Evolutionary conservation across 2,113 vertebrate species (phyloP).

Genomic region (Agapornis roseicollis): DNA sequence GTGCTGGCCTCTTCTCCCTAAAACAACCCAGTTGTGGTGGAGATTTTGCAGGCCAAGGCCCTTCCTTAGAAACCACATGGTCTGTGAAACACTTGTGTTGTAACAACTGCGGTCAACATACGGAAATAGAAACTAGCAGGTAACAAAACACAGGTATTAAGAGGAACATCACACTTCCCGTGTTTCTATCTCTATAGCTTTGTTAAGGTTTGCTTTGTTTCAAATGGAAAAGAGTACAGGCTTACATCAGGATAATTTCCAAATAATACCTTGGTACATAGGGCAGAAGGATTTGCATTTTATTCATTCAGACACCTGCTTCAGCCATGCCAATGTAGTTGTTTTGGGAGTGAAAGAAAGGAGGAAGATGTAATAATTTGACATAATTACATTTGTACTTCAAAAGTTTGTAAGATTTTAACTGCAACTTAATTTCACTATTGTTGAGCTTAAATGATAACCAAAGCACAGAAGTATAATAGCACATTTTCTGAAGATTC

Average conservation of each 20-base stretch:
- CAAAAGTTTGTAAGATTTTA: background rate
- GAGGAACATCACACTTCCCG: background rate
- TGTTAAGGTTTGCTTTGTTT: background rate
- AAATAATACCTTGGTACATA: accelerated
- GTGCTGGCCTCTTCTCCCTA: background rate
- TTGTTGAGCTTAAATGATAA: background rate
- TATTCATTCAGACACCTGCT: background rate
- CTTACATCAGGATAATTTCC: background rate
- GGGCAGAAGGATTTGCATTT: background rate
- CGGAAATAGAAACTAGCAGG: background rate
- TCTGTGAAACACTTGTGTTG: background rate
- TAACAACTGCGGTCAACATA: background rate
- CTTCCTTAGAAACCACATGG: background rate
- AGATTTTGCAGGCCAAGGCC: background rate
- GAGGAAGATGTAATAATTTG: background rate
- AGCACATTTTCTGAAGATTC: background rate
- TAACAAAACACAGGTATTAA: background rate
- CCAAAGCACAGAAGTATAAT: background rate
- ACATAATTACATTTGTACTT: background rate
- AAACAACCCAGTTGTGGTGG: background rate
- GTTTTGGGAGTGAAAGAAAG: background rate
- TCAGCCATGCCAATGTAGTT: background rate
- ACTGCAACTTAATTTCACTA: background rate
- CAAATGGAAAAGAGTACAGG: background rate
- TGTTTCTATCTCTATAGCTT: background rate